Base-by-base conservation (phyloP, 2,797 vertebrate genomes). In the Coreius guichenoti region DNA sequence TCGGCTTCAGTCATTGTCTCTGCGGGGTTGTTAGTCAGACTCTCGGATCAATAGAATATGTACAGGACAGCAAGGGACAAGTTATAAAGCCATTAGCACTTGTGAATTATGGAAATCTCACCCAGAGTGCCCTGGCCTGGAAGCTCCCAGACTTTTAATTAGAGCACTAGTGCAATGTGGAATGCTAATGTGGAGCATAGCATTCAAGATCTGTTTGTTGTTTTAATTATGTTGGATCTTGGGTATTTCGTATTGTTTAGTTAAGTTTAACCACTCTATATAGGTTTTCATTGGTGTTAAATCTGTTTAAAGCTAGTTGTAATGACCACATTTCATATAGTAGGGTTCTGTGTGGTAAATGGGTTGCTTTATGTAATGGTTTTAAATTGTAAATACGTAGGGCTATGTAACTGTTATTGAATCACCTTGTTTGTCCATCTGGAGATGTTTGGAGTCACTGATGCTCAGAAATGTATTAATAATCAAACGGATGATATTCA, bases 31-130 rank as follows among this genome's bases (percentile, higher is more conserved):
- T 90, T 86, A 85, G 81, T 86, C 81, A 82, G 72, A 76, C 85
- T 78, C 39, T 87, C 12, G 36, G 86, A 91, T 90, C 91, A 67
- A 89, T 89, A 88, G 43, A 65, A 87, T 76, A 84, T 85, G 88
- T 82, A 73, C 76, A 80, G 80, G 11, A 86, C 70, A 81, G 70
- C 84, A 36, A 65, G 90, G 87, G 87, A 86, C 23, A 12, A 54
- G 81, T 89, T 86, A 80, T 65, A 83, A 87, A 85, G 43, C 87
- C 85, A 81, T 87, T 80, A 82, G 70, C 58, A 23, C 75, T 68
- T 84, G 86, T 89, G 86, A 90, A 90, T 86, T 90, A 87, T 90
- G 88, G 87, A 89, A 88, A 89, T 89, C 81, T 67, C 21, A 23
- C 80, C 78, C 83, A n/a, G 70, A 63, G 45, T 72, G 70, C 16